phyloP scores from a whole-genome alignment of 2,113 vertebrate genomes.

The Ranitomeya imitator region DNA sequence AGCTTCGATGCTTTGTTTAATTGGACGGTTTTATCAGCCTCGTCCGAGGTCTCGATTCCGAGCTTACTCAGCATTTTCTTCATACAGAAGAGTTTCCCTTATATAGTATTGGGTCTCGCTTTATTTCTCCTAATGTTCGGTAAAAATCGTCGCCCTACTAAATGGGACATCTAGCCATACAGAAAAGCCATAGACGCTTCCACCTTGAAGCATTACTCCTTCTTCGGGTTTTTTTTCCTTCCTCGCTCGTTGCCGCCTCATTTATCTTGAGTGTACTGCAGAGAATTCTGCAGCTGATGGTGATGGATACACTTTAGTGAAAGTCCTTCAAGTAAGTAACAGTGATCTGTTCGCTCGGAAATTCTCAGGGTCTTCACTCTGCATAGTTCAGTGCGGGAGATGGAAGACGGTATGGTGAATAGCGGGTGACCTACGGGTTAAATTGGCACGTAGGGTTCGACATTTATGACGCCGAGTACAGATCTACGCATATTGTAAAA shows the following conservation, averaged over 20 bases:
- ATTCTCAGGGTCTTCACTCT: constrained; percentile 36
- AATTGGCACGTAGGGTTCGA: neutral
- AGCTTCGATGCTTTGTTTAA: constrained; percentile 36
- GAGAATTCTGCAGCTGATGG: constrained; percentile 49
- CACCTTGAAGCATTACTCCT: constrained; percentile 39
- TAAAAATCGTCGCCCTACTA: neutral
- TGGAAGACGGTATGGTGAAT: neutral
- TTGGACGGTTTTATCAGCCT: constrained; percentile 43
- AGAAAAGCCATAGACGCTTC: constrained; percentile 26
- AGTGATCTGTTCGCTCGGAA: constrained; percentile 23
- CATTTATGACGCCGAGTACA: neutral
- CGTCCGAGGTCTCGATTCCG: constrained; percentile 14
- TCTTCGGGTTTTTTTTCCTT: neutral
- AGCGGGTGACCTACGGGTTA: neutral
- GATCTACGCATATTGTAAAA: constrained; percentile 5
- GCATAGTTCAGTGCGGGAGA: constrained; percentile 1
- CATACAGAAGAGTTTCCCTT: constrained; percentile 10
- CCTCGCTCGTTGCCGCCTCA: constrained; percentile 35
- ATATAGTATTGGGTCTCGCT: neutral
- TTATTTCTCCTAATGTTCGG: neutral
- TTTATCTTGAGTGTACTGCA: constrained; percentile 55
- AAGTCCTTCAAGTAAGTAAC: constrained; percentile 56
- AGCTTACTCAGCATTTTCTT: constrained; percentile 38
- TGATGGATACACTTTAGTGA: constrained; percentile 54
- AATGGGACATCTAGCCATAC: constrained; percentile 38